Evolutionary conservation across 1,140 invertebrate genomes (phyloP), one percentile per base, ranked within the genome.

Genomic region (Propsilocerus akamusi): DNA sequence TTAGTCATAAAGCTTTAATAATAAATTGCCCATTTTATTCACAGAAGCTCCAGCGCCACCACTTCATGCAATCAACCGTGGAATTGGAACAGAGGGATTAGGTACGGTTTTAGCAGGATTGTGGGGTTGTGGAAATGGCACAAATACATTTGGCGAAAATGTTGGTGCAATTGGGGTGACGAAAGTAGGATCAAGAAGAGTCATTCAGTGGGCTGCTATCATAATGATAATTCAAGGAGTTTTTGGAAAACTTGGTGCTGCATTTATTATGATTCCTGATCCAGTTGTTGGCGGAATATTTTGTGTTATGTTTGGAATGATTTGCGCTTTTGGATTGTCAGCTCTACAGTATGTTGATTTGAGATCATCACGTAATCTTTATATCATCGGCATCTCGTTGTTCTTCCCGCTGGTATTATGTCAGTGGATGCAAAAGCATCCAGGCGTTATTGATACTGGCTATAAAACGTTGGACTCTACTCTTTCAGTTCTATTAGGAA

Each of bases 61-160:
- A 0, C 63, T 83, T 5, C 85, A 89, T 61, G 87, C 87, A 1
- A 83, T 93, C 48, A 90, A 90, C 63, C 74, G 88, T 8, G 89
- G 86, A 0, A 85, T 92, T 26, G 81, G 77, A 5, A 77, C 83
- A 0, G 87, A 92, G 67, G 88, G 88, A 0, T 53, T 92, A 8
- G 87, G 87, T 8, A 88, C 83, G 0, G 65, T 89, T 4, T 59
- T 92, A 7, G 84, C 86, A 0, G 88, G 86, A 0, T 66, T 87
- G 1, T 83, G 83, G 75, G 87, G 87, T 3, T 82, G 72, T 59
- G 84, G 81, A 4, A 89, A 89, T 57, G 88, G 86, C 2, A 88
- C 87, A 3, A 90, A 89, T 52, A 90, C 86, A 0, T 91, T 87
- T 57, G 81, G 81, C 14, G 85, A 89, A 66, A 94, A 94, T 63